Evolutionary conservation across 2,888 invertebrate species (phyloP), one percentile per base, ranked within the genome.

Genomic region (Aspidiotus rigidus): DNA sequence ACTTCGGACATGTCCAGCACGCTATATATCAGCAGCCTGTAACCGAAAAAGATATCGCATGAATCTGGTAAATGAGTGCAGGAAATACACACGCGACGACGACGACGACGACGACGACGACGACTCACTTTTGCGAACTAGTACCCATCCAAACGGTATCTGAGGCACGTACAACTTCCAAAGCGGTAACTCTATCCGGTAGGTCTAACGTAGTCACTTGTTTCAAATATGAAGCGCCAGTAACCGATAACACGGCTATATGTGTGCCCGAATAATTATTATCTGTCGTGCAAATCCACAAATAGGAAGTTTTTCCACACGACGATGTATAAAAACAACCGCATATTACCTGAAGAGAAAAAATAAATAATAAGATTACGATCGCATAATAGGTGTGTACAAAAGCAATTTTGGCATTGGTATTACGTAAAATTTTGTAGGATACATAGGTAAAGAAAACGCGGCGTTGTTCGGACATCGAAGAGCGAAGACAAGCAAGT

Each of bases 101-200:
- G n/a, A n/a, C n/a, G n/a, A n/a, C n/a, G n/a, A n/a, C n/a, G n/a
- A n/a, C n/a, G n/a, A n/a, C 5, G 5, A 28, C 49, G 6, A 13
- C 11, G 7, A 44, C 77, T 75, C 75, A 82, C 82, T 80, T 88
- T 75, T 88, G 85, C 74, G 88, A 88, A 74, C 89, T 89, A 9
- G 93, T 93, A 69, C 92, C 93, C 83, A 95, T 87, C 94, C 95
- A 95, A n/a, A 95, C 89, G 62, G 88, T 85, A 79, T 90, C 90
- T 69, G 75, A 74, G 54, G 90, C 90, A 76, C 89, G 88, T 7
- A 92, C 87, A 75, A 89, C 90, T 77, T 93, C 92, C 82, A 93
- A 85, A 7, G 90, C 86, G 55, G 89, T 88, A 59, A 90, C 86
- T 79, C 86, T 86, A 77, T 90, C 90, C 41, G 88, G 86, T 74